A percentile compares a stretch with the other conserved stretches of the same genome.
phyloP scores from a whole-genome alignment of 2,888 invertebrate species.

The Eurois occulta region DNA sequence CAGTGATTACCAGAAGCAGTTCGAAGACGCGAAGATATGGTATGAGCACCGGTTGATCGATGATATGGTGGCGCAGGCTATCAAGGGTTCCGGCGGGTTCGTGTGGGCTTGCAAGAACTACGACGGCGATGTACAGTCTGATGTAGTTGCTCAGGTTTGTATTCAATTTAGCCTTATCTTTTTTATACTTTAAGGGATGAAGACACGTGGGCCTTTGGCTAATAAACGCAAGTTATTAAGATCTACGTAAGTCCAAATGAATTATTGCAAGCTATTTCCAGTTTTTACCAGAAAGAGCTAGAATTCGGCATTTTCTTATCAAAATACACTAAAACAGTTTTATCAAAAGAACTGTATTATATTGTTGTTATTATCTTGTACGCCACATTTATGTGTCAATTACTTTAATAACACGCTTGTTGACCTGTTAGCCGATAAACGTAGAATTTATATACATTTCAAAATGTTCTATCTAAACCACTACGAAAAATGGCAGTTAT shows the following conservation, averaged over 20 bases:
- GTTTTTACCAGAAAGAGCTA: conserved; percentile 19
- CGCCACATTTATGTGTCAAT: conserved; percentile 37
- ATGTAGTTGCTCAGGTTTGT: conserved; percentile 94
- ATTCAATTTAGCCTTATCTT: not conserved
- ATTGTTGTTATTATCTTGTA: conserved; percentile 39
- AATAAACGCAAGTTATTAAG: not conserved
- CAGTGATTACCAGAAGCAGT: conserved; percentile 93
- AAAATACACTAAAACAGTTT: conserved; percentile 1
- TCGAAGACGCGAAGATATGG: conserved; percentile 95
- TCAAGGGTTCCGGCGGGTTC: conserved; percentile 96
- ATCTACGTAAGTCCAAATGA: not conserved
- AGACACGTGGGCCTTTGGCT: too few species aligned
- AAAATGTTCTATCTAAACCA: not conserved
- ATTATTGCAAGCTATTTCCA: not conserved
- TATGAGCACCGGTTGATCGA: conserved; percentile 98
- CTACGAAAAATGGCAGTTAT: not conserved
- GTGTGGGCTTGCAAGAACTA: conserved; percentile 98
- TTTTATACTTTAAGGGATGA: not conserved
- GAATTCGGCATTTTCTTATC: conserved; percentile 1
- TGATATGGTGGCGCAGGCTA: conserved; percentile 97
- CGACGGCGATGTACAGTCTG: conserved; percentile 97
- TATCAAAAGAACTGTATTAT: conserved; percentile 32
- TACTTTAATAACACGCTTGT: conserved; percentile 24
- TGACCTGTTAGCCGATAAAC: conserved; percentile 30
- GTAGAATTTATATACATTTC: conserved; percentile 5